Percentiles rank a stretch among this genome's conserved stretches.
Conservation (phyloP, 1,140 invertebrate species). For the Drosophila lini region DNA sequence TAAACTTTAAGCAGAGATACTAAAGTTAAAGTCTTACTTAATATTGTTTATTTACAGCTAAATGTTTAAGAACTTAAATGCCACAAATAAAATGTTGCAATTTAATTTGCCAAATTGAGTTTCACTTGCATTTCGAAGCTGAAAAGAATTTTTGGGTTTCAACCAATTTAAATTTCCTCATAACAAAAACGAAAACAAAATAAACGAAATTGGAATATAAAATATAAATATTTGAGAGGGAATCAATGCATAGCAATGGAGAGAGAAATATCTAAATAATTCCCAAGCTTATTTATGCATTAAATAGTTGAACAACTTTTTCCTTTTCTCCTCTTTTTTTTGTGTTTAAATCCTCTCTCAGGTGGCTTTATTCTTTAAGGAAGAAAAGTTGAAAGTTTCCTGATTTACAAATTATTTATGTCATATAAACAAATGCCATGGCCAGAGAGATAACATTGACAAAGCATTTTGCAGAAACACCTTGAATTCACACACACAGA, state of each 20-base stretch:
- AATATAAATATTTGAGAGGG: neutral
- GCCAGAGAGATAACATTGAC: conserved; percentile 14
- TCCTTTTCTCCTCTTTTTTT: too few species aligned
- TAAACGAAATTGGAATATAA: neutral
- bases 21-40: neutral
- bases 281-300: conserved; percentile 16
- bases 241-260: neutral
- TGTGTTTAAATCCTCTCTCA: conserved; percentile 5
- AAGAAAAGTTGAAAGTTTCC: conserved; percentile 19
- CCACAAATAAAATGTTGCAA: neutral
- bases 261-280: conserved; percentile 19
- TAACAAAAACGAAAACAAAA: neutral
- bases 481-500: conserved; percentile 5
- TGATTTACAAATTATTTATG: conserved; percentile 46
- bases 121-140: neutral
- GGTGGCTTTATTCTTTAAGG: neutral
- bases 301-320: conserved; percentile 10
- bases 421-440: conserved; percentile 27
- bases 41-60: neutral
- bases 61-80: neutral
- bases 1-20: neutral
- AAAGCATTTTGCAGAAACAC: conserved; percentile 26
- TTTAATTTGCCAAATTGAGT: neutral
- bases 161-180: conserved; percentile 1
- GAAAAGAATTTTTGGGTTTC: neutral